Base-by-base conservation (phyloP, 2,888 invertebrate species). In the Ennomos quercinarius region DNA sequence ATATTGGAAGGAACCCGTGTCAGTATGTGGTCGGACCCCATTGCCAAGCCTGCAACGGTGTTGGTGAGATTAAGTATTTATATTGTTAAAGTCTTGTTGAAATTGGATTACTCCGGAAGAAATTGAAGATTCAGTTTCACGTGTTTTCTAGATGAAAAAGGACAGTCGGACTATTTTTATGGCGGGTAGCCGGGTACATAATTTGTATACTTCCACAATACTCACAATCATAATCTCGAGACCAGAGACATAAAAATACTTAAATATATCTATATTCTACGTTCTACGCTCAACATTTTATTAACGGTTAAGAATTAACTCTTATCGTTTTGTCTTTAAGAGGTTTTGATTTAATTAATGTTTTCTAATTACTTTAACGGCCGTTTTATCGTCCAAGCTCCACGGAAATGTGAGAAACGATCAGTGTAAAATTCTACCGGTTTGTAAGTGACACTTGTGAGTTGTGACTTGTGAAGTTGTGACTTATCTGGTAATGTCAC, bases 21-120 rank as follows among this genome's bases (percentile, higher is more conserved):
- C 70, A 73, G 73, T 75, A 78, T 76, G 76, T 72, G 68, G 72
- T 70, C 65, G 48, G 51, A 56, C 72, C 74, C 73, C 68, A 71
- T 64, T 65, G 11, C 75, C 79, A 81, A 82, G 81, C 75, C 68
- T 65, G 70, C 76, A 77, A 76, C 69, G 69, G 74, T 74, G 71
- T 66, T 62, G 62, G 35, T 43, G 41, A 6, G n/a, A 27, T 41
- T 17, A n/a, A 39, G 35, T 10, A 17, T 53, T 13, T 53, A 17
- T 45, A 10, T 36, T 12, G 9, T 36, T n/a, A 36, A 34, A 27
- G 6, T 27, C 27, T 4, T 27, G 27, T 27, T 27, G 5, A 27
- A 27, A 27, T 27, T 27, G 27, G 27, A 27, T 27, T 27, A 2
- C 6, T 27, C 27, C 27, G 27, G 27, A 27, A 27, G 27, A 27